phyloP scores from a whole-genome alignment of 2,888 invertebrate genomes.

The Drosophila pseudotalamancana region DNA sequence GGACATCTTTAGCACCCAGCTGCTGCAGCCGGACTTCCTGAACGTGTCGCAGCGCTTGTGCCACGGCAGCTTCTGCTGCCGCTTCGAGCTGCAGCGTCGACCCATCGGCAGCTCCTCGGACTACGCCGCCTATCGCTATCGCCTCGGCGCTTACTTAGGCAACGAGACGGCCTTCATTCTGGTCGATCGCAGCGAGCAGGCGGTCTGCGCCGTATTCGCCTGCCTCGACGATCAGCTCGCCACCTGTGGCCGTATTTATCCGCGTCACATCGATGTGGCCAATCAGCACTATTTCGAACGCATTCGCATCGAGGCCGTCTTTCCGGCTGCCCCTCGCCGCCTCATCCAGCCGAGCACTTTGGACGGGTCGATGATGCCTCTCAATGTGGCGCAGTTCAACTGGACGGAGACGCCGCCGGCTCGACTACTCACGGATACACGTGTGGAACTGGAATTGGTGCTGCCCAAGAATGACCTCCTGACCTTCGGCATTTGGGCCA shows the following conservation, averaged over 20 bases:
- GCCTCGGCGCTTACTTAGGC: conserved; percentile 74
- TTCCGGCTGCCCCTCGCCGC: conserved; percentile 61
- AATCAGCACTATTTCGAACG: conserved; percentile 70
- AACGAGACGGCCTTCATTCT: conserved; percentile 75
- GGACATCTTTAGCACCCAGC: conserved; percentile 64
- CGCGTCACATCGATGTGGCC: conserved; percentile 40
- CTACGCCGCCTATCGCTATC: conserved; percentile 76
- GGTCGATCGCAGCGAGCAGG: conserved; percentile 84
- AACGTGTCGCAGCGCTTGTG: conserved; percentile 21
- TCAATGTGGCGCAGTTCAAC: conserved; percentile 59
- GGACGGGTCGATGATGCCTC: conserved; percentile 71
- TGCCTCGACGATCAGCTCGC: conserved; percentile 82
- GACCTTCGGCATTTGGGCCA: conserved; percentile 83
- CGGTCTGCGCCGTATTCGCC: conserved; percentile 85
- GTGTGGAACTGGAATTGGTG: conserved; percentile 45
- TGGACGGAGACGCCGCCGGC: conserved; percentile 54
- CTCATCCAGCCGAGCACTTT: conserved; percentile 80
- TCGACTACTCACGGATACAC: conserved; percentile 10
- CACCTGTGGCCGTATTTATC: conserved; percentile 83
- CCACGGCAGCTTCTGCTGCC: conserved; percentile 81
- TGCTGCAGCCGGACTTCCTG: conserved; percentile 50
- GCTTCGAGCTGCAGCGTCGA: conserved; percentile 60
- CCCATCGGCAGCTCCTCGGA: conserved; percentile 12
- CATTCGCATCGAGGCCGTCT: conserved; percentile 70
- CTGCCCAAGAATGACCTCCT: conserved; percentile 72